These are phyloP conservation scores for Xanthia togata DNA, from an alignment of 2,888 invertebrate species.

Conservation along the genomic window DNA sequence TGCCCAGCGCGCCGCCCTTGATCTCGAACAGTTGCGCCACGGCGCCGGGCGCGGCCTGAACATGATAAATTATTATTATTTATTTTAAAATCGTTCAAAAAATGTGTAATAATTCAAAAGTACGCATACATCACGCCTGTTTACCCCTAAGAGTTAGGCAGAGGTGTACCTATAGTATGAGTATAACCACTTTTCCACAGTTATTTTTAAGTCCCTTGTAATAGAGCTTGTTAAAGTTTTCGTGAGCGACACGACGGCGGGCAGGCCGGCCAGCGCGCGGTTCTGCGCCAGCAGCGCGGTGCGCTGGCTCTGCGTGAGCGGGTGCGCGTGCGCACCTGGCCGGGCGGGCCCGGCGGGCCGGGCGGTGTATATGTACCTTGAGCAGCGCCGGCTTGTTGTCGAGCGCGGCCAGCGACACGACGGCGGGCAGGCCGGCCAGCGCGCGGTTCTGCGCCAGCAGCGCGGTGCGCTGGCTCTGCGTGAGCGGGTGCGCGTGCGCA, in stretches of 20 bases:
- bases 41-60: constrained; percentile 76
- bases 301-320: constrained; percentile 80
- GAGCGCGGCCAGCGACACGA: constrained; percentile 82
- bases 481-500: constrained; percentile 83
- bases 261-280: constrained; percentile 73
- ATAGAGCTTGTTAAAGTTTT: no score
- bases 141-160: background rate
- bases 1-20: constrained; percentile 82
- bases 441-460: constrained; percentile 78
- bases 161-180: no score
- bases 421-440: constrained; percentile 76
- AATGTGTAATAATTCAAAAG: no score
- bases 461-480: constrained; percentile 80
- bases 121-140: background rate
- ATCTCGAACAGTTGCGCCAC: constrained; percentile 86
- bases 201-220: background rate
- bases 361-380: constrained; percentile 60
- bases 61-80: background rate
- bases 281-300: constrained; percentile 80
- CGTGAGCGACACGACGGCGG: constrained; percentile 79
- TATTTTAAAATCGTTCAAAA: background rate
- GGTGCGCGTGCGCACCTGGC: constrained; percentile 60
- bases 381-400: constrained; percentile 78
- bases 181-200: background rate
- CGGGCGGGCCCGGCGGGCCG: constrained; percentile 21